Base-by-base conservation (phyloP, 2,113 vertebrate species). In the Thalassoma bifasciatum region DNA sequence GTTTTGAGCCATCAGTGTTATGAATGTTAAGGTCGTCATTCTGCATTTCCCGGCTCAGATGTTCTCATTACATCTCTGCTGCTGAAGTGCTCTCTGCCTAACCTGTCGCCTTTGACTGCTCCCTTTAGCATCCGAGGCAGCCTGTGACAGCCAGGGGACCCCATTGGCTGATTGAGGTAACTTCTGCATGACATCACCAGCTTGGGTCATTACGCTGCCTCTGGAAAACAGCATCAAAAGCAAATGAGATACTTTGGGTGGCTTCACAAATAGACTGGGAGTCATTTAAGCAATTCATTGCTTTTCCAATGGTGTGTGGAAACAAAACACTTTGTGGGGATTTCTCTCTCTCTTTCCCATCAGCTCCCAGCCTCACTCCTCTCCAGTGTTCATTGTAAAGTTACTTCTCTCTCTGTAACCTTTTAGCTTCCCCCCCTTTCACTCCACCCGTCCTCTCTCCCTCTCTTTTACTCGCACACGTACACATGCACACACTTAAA, bases 121-220 rank as follows among this genome's bases (percentile, higher is more conserved):
- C 71, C 77, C 38, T 58, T 66, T 14, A 84, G 86, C 82, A 66
- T 68, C 85, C 82, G 0, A 63, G 61, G 67, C 85, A 79, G 74
- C 77, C 85, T 0, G 77, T 42, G 56, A 69, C 66, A 63, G 57
- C 58, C 11, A 64, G 60, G 73, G 81, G 79, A 66, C 74, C 67
- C 71, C 85, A 85, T 34, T 84, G 79, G 81, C 72, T 82, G 79
- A 81, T 81, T 23, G 81, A 89, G 81, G 85, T 88, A 86, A 89
- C 66, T 71, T 75, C 80, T 72, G 79, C 77, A 85, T 81, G 82
- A 83, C 71, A 71, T 79, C 78, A 61, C 49, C 60, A 36, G 61
- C 66, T 68, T 52, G 47, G 58, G 66, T 54, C 46, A 42, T 83
- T 71, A 60, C 36, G 74, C 70, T 51, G 19, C 37, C 12, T 8